phyloP scores from a whole-genome alignment of 2,113 vertebrate genomes.

The Tylochromis polylepis region DNA sequence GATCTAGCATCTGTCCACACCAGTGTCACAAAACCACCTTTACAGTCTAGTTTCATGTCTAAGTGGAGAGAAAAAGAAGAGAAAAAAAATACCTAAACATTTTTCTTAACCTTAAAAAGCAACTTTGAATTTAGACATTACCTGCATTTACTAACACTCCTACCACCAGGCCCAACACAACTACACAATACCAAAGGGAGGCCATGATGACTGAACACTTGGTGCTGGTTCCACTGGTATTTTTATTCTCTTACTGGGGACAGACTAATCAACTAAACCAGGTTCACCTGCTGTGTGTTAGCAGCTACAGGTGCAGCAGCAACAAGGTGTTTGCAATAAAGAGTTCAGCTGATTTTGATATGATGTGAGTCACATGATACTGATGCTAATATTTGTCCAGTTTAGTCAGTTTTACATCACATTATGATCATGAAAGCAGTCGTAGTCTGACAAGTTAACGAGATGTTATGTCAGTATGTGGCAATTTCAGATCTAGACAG shows the following conservation, averaged over 20 bases:
- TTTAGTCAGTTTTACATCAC: background rate
- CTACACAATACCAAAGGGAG: background rate
- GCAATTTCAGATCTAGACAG: background rate
- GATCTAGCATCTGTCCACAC: slow-evolving; percentile 45
- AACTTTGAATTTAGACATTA: background rate
- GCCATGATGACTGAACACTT: slow-evolving; percentile 41
- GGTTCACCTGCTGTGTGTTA: slow-evolving; percentile 42
- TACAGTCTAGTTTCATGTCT: slow-evolving; percentile 63
- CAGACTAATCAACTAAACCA: slow-evolving; percentile 1
- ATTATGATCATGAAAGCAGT: background rate
- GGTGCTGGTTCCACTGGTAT: fast-evolving
- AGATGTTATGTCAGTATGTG: background rate
- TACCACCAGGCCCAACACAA: background rate
- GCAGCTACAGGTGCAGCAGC: background rate
- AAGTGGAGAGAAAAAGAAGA: background rate
- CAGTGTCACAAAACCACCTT: slow-evolving; percentile 31
- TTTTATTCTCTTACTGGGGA: background rate
- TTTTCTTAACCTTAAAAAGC: no score
- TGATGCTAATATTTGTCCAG: background rate
- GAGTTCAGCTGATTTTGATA: background rate
- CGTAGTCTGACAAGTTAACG: background rate
- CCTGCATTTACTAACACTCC: slow-evolving; percentile 39
- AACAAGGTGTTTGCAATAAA: background rate
- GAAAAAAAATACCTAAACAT: no score
- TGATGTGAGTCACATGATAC: background rate